Evolutionary conservation across 1,140 invertebrate genomes (phyloP), one percentile per base, ranked within the genome.

Genomic region (Subanguina moxae): DNA sequence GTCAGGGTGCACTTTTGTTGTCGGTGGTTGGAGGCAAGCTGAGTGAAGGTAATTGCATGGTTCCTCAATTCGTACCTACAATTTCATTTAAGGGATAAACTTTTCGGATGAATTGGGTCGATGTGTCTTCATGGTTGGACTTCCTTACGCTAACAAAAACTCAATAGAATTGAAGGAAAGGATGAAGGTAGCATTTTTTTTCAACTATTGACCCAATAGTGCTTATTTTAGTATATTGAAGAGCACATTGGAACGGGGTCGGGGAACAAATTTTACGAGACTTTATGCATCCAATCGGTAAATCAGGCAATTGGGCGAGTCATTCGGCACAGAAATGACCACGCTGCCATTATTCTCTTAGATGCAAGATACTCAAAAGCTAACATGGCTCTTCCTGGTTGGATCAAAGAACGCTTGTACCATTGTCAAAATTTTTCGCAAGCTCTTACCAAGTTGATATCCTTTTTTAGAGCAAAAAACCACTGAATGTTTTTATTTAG

Each of bases 301-400:
- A 98, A 97, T 86, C 94, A 97, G 85, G 93, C 94, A 27, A 90
- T 98, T 74, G 94, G 94, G 17, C 87, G 92, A 78, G 91, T 94
- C 9, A 94, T 95, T 65, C 86, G 94, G 63, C 95, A 97, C 84
- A 88, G 89, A 75, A 85, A 90, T 82, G 94, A 97, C 85, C 95
- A 90, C 84, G 93, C 93, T 7, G 91, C 91, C n/a, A 93, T 97
- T 78, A 84, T 96, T 72, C 84, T 97, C 0, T 92, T 92, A 84
- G 93, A 97, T 85, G 86, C 85, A 72, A 86, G 91, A 48, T 84
- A 75, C 52, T 42, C 62, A 1, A 21, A 67, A 11, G 11, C 46
- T 7, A n/a, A 43, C 9, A 32, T 75, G n/a, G 28, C 38, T 0
- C 27, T 73, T 9, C 64, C 71, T 56, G 38, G 32, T 38, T 73